Base-by-base conservation (phyloP, 2,888 invertebrate species). In the Monopis laevigella region DNA sequence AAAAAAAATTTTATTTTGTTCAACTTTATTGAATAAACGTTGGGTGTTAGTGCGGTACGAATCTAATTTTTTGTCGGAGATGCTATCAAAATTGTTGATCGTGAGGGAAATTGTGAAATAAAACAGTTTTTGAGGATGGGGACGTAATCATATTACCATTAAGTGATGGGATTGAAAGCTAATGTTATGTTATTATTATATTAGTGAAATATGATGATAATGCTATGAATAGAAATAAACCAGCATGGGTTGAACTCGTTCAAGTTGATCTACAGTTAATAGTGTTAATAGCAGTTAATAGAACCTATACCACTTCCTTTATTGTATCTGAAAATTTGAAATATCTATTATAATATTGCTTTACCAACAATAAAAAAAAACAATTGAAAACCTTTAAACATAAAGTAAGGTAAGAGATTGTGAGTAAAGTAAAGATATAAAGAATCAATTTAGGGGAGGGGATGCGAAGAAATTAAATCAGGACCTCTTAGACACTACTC, bases 81-180 rank as follows among this genome's bases (percentile, higher is more conserved):
- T 73, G 64, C 70, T 70, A 67, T 56, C 54, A 47, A 62, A 70
- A 74, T 74, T 70, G 69, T 60, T 69, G 58, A 70, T 68, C 67
- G 71, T 72, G 61, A 48, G 62, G 65, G 66, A 65, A 60, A 36
- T 36, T 3, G 36, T 10, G 36, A 36, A 64, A 65, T 59, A 61
- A 56, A 65, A 69, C 36, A 21, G 21, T 73, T 70, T 75, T 65
- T 58, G 65, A n/a, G n/a, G 58, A 65, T 64, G 64, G 46, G 54
- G 60, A 60, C 10, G 13, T 36, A 36, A 36, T 36, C 36, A 36
- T 36, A 36, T 36, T 36, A 16, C 21, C 5, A 17, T 4, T 21
- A 36, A 36, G 13, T 21, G 36, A 36, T 21, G 36, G 12, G 21
- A 21, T 36, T 12, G 21, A 36, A 13, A 36, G 13, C 13, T 21